Evolutionary conservation across 2,888 invertebrate genomes (phyloP), one percentile per base, ranked within the genome.

Genomic region (Deilephila elpenor): DNA sequence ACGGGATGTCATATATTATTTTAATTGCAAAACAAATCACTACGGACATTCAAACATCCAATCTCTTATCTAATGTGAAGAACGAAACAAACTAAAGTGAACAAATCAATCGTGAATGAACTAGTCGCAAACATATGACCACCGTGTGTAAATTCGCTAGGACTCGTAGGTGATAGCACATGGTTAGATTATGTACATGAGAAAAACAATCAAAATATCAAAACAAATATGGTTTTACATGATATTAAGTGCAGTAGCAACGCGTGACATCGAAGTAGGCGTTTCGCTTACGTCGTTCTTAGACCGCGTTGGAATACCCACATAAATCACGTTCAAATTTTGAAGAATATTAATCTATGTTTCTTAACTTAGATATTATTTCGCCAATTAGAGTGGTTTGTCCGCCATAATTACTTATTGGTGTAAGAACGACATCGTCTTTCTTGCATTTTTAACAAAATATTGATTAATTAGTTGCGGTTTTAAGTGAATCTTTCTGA

Each of bases 1-100:
- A 94, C 94, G 93, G 93, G 93, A 93, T 95, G 95, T 95, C 95
- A 95, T 95, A 95, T 92, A 94, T 95, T 93, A 93, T 91, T 89
- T 91, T 87, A 91, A 91, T 91, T 92, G 92, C 90, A 89, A 86
- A 91, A 84, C 88, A 90, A 91, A 87, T 88, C 89, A 91, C 94
- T 94, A 94, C 93, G 88, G 89, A 92, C 93, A 93, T 89, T 91
- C 89, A 92, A 92, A 92, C 92, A 93, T 90, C 91, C 89, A 93
- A 89, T 86, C 89, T 89, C 90, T 89, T 89, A 91, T 77, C 90
- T 91, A 91, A 88, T 89, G 92, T 89, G 90, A 84, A 84, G 82
- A 90, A 91, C 88, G 80, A 88, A 91, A 90, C 83, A 82, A 93
- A 92, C 89, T 89, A 91, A 91, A 89, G 91, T 92, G 92, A 93